Evolutionary conservation across 2,113 vertebrate genomes (phyloP).

Genomic region (Malurus alboscapulatus): DNA sequence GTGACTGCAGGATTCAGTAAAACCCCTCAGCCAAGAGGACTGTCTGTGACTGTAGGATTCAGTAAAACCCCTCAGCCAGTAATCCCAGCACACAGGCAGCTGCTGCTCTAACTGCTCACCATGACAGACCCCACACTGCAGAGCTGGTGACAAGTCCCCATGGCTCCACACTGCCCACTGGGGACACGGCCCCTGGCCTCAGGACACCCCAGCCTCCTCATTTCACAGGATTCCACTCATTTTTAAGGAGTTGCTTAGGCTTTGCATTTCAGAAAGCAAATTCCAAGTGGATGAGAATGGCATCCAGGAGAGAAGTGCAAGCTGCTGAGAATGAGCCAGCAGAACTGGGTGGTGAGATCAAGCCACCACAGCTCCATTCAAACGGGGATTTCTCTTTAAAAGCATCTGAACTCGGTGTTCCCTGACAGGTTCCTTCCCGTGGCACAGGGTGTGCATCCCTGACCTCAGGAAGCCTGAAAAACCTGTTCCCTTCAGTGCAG

Average conservation of each 20-base stretch:
- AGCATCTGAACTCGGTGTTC: background rate
- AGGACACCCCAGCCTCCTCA: background rate
- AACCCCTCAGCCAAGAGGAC: background rate
- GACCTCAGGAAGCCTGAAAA: slow-evolving; percentile 64
- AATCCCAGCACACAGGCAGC: background rate
- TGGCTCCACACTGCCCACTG: background rate
- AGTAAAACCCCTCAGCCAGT: background rate
- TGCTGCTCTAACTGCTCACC: background rate
- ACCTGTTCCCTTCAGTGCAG: slow-evolving; percentile 44
- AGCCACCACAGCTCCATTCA: background rate
- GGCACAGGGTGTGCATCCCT: slow-evolving; percentile 55
- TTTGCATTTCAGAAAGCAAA: background rate
- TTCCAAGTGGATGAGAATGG: background rate
- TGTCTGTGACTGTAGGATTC: rapidly evolving
- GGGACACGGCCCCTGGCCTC: background rate
- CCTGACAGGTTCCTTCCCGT: slow-evolving; percentile 23
- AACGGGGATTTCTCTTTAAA: background rate
- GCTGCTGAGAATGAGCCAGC: background rate
- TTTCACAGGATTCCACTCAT: background rate
- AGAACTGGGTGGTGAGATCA: background rate
- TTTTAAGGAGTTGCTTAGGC: background rate
- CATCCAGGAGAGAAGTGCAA: background rate
- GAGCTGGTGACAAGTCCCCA: background rate
- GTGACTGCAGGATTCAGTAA: rapidly evolving
- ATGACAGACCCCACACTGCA: background rate